These are phyloP conservation scores for Phallusia fumigata DNA, from an alignment of 23 tunicate genomes.

Conservation along the genomic window DNA sequence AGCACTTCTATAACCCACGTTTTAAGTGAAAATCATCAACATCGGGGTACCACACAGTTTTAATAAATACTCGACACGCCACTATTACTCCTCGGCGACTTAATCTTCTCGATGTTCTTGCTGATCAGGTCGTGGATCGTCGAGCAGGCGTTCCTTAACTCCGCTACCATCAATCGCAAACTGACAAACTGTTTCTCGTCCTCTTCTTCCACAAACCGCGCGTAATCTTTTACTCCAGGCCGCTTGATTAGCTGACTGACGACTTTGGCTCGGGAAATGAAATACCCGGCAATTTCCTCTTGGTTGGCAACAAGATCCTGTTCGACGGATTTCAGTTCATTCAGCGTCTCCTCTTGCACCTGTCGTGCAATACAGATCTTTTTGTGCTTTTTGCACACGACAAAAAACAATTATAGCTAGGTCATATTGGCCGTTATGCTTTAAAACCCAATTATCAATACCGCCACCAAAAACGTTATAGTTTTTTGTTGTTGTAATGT, in stretches of 20 bases:
- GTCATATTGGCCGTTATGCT: no score
- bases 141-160: conserved; percentile 85
- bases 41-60: not conserved
- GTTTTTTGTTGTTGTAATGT: no score
- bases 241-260: conserved; percentile 70
- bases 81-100: conserved; percentile 59
- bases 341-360: conserved; percentile 91
- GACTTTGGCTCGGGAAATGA: conserved; percentile 79
- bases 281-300: conserved; percentile 88
- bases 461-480: no score
- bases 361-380: not conserved
- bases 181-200: conserved; percentile 93
- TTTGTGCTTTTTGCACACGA: no score
- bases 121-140: conserved; percentile 77
- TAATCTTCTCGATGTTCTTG: conserved; percentile 89
- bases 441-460: no score
- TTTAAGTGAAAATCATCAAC: not conserved
- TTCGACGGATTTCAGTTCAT: conserved; percentile 76
- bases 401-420: no score
- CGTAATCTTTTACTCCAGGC: conserved; percentile 85
- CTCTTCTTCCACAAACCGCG: conserved; percentile 72
- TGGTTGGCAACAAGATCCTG: conserved; percentile 74
- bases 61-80: conserved; percentile 51
- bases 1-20: not conserved
- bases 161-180: conserved; percentile 82